Evolutionary conservation across 1,140 invertebrate genomes (phyloP), one percentile per base, ranked within the genome.

Genomic region (Heliothis virescens): DNA sequence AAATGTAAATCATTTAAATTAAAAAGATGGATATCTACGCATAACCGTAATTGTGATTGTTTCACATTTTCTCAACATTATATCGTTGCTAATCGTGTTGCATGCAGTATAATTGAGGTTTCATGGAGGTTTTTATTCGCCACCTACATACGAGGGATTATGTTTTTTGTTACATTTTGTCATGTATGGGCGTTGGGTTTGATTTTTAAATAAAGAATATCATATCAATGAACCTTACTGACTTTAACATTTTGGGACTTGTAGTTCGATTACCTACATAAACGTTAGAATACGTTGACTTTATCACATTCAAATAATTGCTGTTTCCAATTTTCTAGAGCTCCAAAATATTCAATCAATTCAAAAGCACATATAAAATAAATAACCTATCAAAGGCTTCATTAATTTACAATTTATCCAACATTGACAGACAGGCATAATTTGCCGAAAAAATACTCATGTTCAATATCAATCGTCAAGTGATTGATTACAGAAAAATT

Each of bases 181-280:
- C 55, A 55, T 72, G 72, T 60, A 74, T 74, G 72, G 72, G 72
- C 72, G 72, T 74, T 48, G 41, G 16, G n/a, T 41, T 59, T 59
- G 34, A 13, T 41, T 11, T 74, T 47, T 15, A 50, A 48, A 12
- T 34, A 18, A 47, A 74, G 26, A 7, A 74, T 29, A 29, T 62
- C 41, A 69, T 60, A 60, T 60, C 72, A 74, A 60, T 74, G 72
- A 74, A 74, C 72, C 60, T 48, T 48, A 10, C 4, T 53, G 13
- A 55, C 48, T 60, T n/a, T 9, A 34, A 55, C 15, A 15, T 52
- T 52, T 47, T 21, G 11, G 50, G 13, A 26, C 50, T 21, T 15
- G 11, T 16, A 26, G 52, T 11, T 52, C 7, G 29, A 5, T 34
- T 34, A 3, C 3, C n/a, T n/a, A n/a, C n/a, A n/a, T n/a, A n/a